These are phyloP conservation scores for honey bee (Apis mellifera) DNA, from an alignment of 1,140 invertebrate species.

Conservation along the genomic window Amel_HAv3.1 CM009931.2:25571501-25572000, in stretches of 20 bases:
- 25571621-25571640: conserved; percentile 46
- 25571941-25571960: conserved; percentile 53
- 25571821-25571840: not conserved
- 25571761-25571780: not conserved
- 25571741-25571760: not conserved
- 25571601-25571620: conserved; percentile 47
- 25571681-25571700: not conserved
- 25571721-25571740: not conserved
- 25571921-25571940: conserved; percentile 51
- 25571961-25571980: conserved; percentile 70
- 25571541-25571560: conserved; percentile 31
- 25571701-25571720: not conserved
- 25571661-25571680: conserved; percentile 22
- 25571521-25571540: conserved; percentile 34
- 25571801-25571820: not conserved
- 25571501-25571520: conserved; percentile 50
- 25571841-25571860: not conserved
- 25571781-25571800: not conserved
- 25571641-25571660: conserved; percentile 20
- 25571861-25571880: not conserved
- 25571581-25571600: conserved; percentile 45
- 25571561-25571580: conserved; percentile 37
- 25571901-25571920: conserved; percentile 53
- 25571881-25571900: conserved; percentile 18
- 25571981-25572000: conserved; percentile 68